Base-by-base conservation (phyloP, 2,888 invertebrate genomes). In the Drosophila atripex region DNA sequence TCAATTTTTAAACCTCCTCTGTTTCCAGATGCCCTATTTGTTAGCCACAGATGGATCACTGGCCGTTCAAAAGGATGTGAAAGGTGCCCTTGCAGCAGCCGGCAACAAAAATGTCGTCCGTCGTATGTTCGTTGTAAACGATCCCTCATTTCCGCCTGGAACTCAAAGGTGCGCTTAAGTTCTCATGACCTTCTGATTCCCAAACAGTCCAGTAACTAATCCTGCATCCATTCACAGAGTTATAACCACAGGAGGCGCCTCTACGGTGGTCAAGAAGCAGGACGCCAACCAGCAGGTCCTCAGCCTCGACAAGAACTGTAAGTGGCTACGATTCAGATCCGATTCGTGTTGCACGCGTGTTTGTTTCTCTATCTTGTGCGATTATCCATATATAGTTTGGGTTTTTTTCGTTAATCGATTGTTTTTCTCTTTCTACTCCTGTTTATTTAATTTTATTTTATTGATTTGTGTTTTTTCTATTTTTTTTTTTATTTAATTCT, bases 241-340 rank as follows among this genome's bases (percentile, higher is more conserved):
- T 52, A 91, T 92, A 55, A 90, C 91, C 71, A 88, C 91, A 60
- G 90, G 91, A 69, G 84, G 86, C 71, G 89, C 87, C 50, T 89
- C 92, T 63, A 87, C 91, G 59, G 90, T 90, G 68, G 89, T 89
- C 69, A 91, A 91, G 84, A 91, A 91, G 75, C 91, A 92, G 78
- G 91, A 92, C 66, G 71, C 86, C 46, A 80, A 77, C 72, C 91
- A 91, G 80, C 91, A 91, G 84, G 91, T 92, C 74, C 88, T 92
- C 74, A 92, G 91, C 86, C 73, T 83, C 80, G 92, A 92, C 89
- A 92, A 92, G 88, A 92, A 92, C 87, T 92, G 92, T 92, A 91
- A 92, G 90, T 90, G 77, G 38, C 38, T 4, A 46, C 46, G 60
- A 60, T 38, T 60, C 12, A 23, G 28, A 18, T 76, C 77, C 75